These are phyloP conservation scores for Octonoba sinensis DNA, from an alignment of 2,888 invertebrate genomes.

Conservation along the genomic window DNA sequence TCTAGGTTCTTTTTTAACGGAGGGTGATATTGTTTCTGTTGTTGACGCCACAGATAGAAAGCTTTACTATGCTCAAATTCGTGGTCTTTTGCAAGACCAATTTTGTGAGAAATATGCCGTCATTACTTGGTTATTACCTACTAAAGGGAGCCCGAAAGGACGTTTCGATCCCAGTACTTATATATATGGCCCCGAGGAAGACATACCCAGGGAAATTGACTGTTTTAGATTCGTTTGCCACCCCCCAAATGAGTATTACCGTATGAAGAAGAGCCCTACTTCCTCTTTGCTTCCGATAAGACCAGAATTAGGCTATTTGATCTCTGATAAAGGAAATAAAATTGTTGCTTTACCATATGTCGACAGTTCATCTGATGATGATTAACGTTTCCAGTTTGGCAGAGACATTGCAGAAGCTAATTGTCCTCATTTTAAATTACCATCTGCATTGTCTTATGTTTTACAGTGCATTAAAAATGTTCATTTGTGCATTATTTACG, in stretches of 20 bases:
- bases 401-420: too few species aligned
- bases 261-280: neutral
- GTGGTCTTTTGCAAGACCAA: slow-evolving; percentile 89
- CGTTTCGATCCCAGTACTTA: slow-evolving; percentile 92
- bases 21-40: slow-evolving; percentile 91
- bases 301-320: slow-evolving; percentile 32
- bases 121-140: slow-evolving; percentile 92
- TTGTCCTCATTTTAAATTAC: too few species aligned
- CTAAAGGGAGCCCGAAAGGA: slow-evolving; percentile 81
- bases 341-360: slow-evolving; percentile 24
- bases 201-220: slow-evolving; percentile 85
- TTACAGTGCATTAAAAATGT: too few species aligned
- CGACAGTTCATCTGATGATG: slow-evolving; percentile 22
- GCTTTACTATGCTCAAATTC: slow-evolving; percentile 90
- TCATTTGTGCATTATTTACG: too few species aligned
- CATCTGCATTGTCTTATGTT: too few species aligned
- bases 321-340: slow-evolving; percentile 41
- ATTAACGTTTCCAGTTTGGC: slow-evolving; percentile 22
- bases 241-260: slow-evolving; percentile 90
- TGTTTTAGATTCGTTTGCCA: slow-evolving; percentile 94
- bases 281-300: slow-evolving; percentile 7
- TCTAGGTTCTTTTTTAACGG: slow-evolving; percentile 83
- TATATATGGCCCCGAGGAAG: slow-evolving; percentile 91
- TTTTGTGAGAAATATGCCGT: slow-evolving; percentile 94
- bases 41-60: slow-evolving; percentile 81